phyloP scores from a whole-genome alignment of 2,113 vertebrate genomes.

The Apistogramma diplotaenia region DNA sequence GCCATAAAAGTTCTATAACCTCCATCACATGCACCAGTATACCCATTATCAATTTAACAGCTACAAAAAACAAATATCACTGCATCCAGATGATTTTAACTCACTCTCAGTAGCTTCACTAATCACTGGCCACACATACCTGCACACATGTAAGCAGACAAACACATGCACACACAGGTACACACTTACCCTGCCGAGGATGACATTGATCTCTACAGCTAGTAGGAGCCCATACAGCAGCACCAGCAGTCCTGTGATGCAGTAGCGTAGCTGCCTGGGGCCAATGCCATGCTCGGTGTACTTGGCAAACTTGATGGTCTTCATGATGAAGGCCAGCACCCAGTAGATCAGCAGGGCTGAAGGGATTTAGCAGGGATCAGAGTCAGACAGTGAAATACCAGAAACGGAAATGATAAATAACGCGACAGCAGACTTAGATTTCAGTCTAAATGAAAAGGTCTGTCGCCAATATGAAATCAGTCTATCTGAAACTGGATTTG shows the following conservation, averaged over 20 bases:
- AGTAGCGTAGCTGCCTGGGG: constrained; percentile 93
- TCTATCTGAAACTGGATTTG: neutral
- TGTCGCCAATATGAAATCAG: neutral
- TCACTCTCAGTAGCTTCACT: neutral
- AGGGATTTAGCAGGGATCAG: constrained; percentile 9
- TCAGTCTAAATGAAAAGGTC: neutral
- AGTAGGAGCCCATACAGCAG: constrained; percentile 90
- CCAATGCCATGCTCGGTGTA: constrained; percentile 92
- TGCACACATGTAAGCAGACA: neutral
- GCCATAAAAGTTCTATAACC: neutral
- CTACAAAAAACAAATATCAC: neutral
- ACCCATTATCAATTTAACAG: neutral
- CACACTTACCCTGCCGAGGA: constrained; percentile 90
- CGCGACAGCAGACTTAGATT: neutral
- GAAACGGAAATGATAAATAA: neutral
- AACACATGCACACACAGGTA: neutral
- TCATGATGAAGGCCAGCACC: constrained; percentile 92
- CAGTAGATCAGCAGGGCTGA: constrained; percentile 94
- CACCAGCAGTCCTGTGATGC: constrained; percentile 90
- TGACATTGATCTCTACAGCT: constrained; percentile 94
- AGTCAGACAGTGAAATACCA: neutral
- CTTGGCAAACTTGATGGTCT: constrained; percentile 97
- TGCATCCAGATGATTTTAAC: neutral
- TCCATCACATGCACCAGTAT: neutral
- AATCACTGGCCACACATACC: neutral